A percentile compares a stretch with the other conserved stretches of the same genome.
Evolutionary conservation across 2,888 invertebrate species (phyloP).

Genomic region (Tetragonisca angustula): DNA sequence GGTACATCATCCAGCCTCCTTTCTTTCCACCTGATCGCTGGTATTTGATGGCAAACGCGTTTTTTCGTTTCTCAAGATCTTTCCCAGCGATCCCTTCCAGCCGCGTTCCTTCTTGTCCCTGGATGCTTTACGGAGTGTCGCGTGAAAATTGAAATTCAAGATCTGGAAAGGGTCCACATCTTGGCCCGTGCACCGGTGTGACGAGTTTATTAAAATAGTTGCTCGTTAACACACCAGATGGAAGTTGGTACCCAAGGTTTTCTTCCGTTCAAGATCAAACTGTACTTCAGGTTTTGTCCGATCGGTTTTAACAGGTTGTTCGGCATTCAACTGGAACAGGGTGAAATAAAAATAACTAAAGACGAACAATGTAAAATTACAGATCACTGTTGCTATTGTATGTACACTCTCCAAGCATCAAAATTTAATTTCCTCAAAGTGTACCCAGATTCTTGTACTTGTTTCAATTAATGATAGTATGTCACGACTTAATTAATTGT

Average conservation of each 20-base stretch:
- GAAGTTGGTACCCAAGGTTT: not conserved
- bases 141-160: constrained; percentile 62
- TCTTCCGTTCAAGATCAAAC: not conserved
- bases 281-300: not conserved
- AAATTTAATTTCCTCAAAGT: not conserved
- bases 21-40: constrained; percentile 45
- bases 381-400: not conserved
- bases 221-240: constrained; percentile 10
- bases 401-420: not conserved
- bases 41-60: constrained; percentile 55
- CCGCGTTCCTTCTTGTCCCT: constrained; percentile 12
- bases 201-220: constrained; percentile 67
- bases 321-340: not conserved
- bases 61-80: constrained; percentile 47
- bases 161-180: constrained; percentile 12
- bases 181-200: constrained; percentile 45
- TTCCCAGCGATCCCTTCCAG: constrained; percentile 37
- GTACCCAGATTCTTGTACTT: no score
- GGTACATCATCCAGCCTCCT: constrained; percentile 50
- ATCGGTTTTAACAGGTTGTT: not conserved
- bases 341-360: not conserved
- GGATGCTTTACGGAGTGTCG: constrained; percentile 48
- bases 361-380: not conserved
- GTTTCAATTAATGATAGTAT: no score
- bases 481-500: not conserved